phyloP scores from a whole-genome alignment of 2,113 vertebrate species.

The Cyphomyrus plagiostoma region DNA sequence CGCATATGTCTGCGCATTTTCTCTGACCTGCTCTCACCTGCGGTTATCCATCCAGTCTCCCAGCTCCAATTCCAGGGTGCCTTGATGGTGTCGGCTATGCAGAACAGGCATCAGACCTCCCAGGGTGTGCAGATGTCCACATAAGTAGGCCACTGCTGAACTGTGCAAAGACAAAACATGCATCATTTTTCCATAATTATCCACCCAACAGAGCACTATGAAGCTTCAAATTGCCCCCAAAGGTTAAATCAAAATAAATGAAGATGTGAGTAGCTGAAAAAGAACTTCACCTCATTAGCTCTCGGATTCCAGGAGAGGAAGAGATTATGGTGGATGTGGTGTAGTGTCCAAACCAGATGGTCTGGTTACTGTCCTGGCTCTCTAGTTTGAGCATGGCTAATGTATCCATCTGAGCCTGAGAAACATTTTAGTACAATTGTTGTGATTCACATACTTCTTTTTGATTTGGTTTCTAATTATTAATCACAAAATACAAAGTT shows the following conservation, averaged over 20 bases:
- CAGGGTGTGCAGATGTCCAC: conserved; percentile 90
- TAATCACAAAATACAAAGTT: background rate
- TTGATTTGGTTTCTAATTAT: background rate
- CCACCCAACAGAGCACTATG: background rate
- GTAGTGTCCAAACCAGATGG: conserved; percentile 95
- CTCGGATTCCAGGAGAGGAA: conserved; percentile 73
- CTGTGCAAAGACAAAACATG: conserved; percentile 47
- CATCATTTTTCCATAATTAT: background rate
- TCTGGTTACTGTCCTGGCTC: conserved; percentile 79
- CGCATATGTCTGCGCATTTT: background rate
- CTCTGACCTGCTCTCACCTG: conserved; percentile 56
- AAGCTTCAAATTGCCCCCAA: background rate
- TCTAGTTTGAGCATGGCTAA: conserved; percentile 67
- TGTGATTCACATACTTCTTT: background rate
- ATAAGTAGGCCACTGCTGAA: conserved; percentile 84
- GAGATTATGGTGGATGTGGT: conserved; percentile 90
- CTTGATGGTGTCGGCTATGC: conserved; percentile 76
- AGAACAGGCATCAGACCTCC: conserved; percentile 84
- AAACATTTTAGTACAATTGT: conserved; percentile 6
- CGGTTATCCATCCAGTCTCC: conserved; percentile 94
- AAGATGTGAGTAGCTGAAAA: background rate
- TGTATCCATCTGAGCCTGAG: conserved; percentile 77
- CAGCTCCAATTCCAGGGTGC: conserved; percentile 88
- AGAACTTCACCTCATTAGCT: conserved; percentile 74
- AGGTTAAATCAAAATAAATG: background rate